These are phyloP conservation scores for Sander lucioperca DNA, from an alignment of 2,113 vertebrate species.

Conservation along the genomic window DNA sequence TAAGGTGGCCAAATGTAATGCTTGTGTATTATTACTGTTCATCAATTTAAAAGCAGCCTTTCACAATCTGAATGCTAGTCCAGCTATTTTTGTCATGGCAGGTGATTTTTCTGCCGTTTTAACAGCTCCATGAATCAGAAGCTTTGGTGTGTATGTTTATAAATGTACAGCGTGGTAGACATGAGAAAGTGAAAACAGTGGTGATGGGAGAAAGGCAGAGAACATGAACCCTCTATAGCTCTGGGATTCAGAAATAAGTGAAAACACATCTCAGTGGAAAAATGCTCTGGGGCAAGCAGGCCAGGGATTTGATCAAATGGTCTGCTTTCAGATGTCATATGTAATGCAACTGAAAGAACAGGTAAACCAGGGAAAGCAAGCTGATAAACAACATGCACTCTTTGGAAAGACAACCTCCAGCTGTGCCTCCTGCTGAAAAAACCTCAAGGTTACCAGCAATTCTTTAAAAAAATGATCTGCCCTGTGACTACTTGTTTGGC, in stretches of 20 bases:
- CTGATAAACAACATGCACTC: constrained; percentile 59
- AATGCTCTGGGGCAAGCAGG: constrained; percentile 50
- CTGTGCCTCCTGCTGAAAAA: constrained; percentile 30
- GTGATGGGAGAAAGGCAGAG: constrained; percentile 38
- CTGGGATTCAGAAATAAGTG: constrained; percentile 64
- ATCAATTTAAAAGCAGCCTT: constrained; percentile 25
- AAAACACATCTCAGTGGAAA: constrained; percentile 76
- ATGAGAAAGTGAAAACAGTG: constrained; percentile 34
- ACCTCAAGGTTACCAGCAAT: constrained; percentile 32
- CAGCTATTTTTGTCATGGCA: constrained; percentile 10
- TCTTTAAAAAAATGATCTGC: constrained; percentile 4
- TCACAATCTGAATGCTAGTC: neutral
- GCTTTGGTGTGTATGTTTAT: constrained; percentile 32
- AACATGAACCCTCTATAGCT: constrained; percentile 39
- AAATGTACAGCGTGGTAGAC: constrained; percentile 39
- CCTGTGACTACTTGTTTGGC: constrained; percentile 55
- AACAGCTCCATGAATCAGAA: constrained; percentile 24
- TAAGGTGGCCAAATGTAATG: constrained; percentile 32
- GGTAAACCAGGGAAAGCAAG: constrained; percentile 30
- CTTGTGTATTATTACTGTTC: neutral
- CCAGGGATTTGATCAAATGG: constrained; percentile 60
- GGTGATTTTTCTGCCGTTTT: constrained; percentile 27
- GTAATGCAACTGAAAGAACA: constrained; percentile 47
- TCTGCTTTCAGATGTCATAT: constrained; percentile 63
- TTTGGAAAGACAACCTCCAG: constrained; percentile 30